A percentile compares a stretch with the other conserved stretches of the same genome.
phyloP scores from a whole-genome alignment of 2,113 vertebrate species.

The Pomatostomus ruficeps region DNA sequence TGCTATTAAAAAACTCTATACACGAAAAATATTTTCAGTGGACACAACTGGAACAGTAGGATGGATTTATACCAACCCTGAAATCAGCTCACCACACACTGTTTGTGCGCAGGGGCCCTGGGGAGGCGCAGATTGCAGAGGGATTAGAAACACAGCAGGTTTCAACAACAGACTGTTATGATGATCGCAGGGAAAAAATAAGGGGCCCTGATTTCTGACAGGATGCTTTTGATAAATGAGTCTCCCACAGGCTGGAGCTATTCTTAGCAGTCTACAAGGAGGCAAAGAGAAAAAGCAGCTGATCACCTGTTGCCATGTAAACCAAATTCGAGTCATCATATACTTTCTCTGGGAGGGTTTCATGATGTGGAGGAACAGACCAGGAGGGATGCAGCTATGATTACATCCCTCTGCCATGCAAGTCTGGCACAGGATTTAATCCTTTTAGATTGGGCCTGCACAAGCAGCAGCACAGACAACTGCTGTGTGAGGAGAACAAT shows the following conservation, averaged over 20 bases:
- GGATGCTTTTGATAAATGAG: background rate
- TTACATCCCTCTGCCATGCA: background rate
- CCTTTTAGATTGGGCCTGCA: background rate
- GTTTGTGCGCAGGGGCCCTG: background rate
- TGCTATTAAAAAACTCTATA: background rate
- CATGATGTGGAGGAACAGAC: background rate
- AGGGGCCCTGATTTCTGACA: background rate
- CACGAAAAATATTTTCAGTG: background rate
- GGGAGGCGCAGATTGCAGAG: background rate
- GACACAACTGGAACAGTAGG: background rate
- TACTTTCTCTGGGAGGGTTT: background rate
- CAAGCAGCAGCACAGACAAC: background rate
- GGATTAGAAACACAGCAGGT: background rate
- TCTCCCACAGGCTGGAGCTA: background rate
- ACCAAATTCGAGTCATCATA: background rate
- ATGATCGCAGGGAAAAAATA: background rate
- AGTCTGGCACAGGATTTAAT: background rate
- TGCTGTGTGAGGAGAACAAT: background rate
- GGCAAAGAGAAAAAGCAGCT: background rate
- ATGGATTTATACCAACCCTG: background rate
- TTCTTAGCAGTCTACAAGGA: background rate
- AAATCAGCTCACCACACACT: background rate
- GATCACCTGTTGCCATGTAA: slow-evolving; percentile 34
- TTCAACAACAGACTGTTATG: background rate
- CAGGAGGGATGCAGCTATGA: background rate